Percentiles rank a stretch among this genome's conserved stretches.
These are phyloP conservation scores for Drosophila lowei DNA, from an alignment of 1,140 invertebrate species.

Conservation along the genomic window DNA sequence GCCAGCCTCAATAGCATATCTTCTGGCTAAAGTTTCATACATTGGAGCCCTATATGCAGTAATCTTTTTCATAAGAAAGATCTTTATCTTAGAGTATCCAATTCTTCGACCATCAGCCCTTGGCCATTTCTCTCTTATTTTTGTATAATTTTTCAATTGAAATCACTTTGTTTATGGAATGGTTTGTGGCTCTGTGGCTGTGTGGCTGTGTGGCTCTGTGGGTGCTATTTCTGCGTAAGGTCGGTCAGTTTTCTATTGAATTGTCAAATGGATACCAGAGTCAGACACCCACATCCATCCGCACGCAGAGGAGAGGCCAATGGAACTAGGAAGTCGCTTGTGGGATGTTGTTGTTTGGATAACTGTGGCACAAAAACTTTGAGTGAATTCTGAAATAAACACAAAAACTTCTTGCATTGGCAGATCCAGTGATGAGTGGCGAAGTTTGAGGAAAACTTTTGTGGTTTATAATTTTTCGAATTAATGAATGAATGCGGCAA, in stretches of 20 bases:
- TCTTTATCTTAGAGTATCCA: neutral
- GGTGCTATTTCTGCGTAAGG: constrained; percentile 34
- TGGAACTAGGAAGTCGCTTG: constrained; percentile 35
- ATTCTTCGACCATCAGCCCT: no score
- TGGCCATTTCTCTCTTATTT: constrained; percentile 36
- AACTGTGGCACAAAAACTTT: constrained; percentile 22
- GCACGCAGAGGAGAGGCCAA: neutral
- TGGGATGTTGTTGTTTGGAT: constrained; percentile 25
- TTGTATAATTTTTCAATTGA: constrained; percentile 66
- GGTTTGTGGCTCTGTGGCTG: constrained; percentile 17
- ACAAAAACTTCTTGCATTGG: constrained; percentile 10
- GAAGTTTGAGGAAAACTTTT: neutral
- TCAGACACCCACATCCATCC: no score
- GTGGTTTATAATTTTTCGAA: no score
- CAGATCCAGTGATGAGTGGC: constrained; percentile 5
- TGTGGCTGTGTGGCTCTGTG: constrained; percentile 15
- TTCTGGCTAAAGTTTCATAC: no score
- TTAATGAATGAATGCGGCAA: no score
- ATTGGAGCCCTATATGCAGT: neutral
- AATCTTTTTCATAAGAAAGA: neutral
- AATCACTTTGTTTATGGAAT: constrained; percentile 60
- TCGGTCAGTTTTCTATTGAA: constrained; percentile 48
- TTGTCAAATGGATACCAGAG: constrained; percentile 36
- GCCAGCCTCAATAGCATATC: no score
- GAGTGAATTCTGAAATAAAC: constrained; percentile 30